Conservation (phyloP, 1,140 invertebrate genomes). For the Dinoponera quadriceps region DNA sequence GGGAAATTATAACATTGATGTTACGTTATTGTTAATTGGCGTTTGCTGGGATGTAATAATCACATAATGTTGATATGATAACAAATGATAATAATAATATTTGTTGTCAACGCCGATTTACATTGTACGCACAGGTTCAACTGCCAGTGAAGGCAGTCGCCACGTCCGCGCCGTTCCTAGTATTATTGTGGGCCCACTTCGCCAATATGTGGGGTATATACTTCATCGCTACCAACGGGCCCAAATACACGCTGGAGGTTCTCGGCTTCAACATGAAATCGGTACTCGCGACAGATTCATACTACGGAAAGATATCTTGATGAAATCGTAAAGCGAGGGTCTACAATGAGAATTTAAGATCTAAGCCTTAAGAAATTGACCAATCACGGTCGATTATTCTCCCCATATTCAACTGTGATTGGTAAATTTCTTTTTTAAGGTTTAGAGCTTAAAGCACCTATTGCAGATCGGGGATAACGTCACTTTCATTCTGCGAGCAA, state of each 20-base stretch:
- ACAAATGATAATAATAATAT: background rate
- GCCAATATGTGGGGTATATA: conserved; percentile 93
- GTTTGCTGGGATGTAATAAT: too few relatives aligned
- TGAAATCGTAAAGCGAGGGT: too few relatives aligned
- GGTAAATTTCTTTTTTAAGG: too few relatives aligned
- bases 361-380: too few relatives aligned
- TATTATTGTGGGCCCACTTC: conserved; percentile 89
- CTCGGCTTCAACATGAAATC: conserved; percentile 93
- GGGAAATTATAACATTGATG: too few relatives aligned
- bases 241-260: conserved; percentile 94
- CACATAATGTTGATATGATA: too few relatives aligned
- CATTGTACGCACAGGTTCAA: conserved; percentile 69
- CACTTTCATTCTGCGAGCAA: background rate
- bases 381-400: too few relatives aligned
- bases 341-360: too few relatives aligned
- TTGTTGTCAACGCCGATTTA: conserved; percentile 4
- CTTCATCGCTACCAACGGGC: conserved; percentile 94
- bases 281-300: conserved; percentile 79
- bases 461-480: too few relatives aligned
- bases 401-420: too few relatives aligned
- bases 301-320: background rate
- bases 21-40: too few relatives aligned
- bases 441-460: too few relatives aligned
- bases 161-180: conserved; percentile 89
- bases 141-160: conserved; percentile 84